Evolutionary conservation across 1,140 invertebrate species (phyloP).

Genomic region (Zaprionus kolodkinae): DNA sequence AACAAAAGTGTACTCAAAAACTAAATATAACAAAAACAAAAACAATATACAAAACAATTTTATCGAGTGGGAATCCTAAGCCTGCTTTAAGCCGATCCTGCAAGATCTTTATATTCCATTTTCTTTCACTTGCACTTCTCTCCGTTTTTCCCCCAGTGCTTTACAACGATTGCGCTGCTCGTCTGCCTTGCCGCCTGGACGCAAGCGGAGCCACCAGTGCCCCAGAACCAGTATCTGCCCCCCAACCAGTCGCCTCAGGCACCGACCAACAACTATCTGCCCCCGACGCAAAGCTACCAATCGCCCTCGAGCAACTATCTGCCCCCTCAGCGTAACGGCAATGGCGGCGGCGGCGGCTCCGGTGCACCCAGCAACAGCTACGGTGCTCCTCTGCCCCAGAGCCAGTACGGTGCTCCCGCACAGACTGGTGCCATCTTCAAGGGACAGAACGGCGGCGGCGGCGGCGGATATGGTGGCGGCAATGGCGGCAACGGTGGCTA

Average conservation of each 20-base stretch:
- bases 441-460: constrained; percentile 68
- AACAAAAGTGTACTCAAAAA: neutral
- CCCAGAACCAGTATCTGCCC: constrained; percentile 86
- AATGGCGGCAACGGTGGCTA: constrained; percentile 63
- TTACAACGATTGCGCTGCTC: constrained; percentile 79
- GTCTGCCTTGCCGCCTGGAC: constrained; percentile 77
- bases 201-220: constrained; percentile 84
- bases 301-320: constrained; percentile 75
- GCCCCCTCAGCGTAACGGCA: constrained; percentile 70
- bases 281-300: constrained; percentile 75
- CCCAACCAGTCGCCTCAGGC: constrained; percentile 83
- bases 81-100: neutral
- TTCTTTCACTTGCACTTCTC: no score
- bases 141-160: constrained; percentile 54
- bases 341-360: constrained; percentile 50
- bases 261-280: constrained; percentile 78
- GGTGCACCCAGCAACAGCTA: constrained; percentile 83
- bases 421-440: constrained; percentile 85
- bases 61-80: neutral
- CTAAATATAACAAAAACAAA: neutral
- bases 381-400: constrained; percentile 81
- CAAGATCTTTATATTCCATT: neutral
- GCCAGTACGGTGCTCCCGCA: constrained; percentile 84
- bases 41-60: constrained; percentile 16
- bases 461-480: constrained; percentile 58